Evolutionary conservation across 2,888 invertebrate genomes (phyloP).

Genomic region (Lycophotia porphyrea): DNA sequence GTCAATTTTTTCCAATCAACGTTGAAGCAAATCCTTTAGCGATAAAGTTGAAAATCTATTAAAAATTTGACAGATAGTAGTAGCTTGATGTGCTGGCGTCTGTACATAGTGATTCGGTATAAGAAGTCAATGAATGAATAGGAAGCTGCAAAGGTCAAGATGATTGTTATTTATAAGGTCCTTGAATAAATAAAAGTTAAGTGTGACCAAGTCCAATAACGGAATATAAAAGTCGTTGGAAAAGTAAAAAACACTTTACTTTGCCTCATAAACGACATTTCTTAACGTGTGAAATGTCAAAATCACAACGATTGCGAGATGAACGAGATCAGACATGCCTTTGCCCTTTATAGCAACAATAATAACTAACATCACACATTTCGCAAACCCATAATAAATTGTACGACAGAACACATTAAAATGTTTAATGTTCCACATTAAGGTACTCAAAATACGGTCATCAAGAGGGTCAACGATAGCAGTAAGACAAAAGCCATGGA

Average conservation of each 20-base stretch:
- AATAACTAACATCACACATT: conserved; percentile 47
- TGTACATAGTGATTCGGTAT: too few relatives aligned
- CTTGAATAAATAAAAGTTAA: conserved; percentile 7
- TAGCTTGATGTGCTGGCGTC: too few relatives aligned
- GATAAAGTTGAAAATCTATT: too few relatives aligned
- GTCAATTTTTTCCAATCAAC: too few relatives aligned
- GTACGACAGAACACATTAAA: conserved; percentile 41
- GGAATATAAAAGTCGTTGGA: conserved; percentile 3
- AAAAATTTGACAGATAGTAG: too few relatives aligned
- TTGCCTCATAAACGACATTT: conserved; percentile 36
- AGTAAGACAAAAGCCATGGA: conserved; percentile 24
- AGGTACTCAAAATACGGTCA: conserved; percentile 34
- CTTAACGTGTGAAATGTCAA: conserved; percentile 49
- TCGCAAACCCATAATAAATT: conserved; percentile 48
- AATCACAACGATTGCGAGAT: conserved; percentile 47
- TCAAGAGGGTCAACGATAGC: conserved; percentile 48
- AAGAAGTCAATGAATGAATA: background rate
- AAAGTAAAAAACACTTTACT: conserved; percentile 16
- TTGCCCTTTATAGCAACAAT: conserved; percentile 51
- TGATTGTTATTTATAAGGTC: background rate
- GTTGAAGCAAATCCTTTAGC: too few relatives aligned
- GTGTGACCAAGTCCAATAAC: background rate
- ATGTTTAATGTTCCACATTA: conserved; percentile 53
- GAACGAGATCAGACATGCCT: conserved; percentile 18
- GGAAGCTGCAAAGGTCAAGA: background rate